phyloP scores from a whole-genome alignment of 2,797 vertebrate species.

The Buceros bicornis region DNA sequence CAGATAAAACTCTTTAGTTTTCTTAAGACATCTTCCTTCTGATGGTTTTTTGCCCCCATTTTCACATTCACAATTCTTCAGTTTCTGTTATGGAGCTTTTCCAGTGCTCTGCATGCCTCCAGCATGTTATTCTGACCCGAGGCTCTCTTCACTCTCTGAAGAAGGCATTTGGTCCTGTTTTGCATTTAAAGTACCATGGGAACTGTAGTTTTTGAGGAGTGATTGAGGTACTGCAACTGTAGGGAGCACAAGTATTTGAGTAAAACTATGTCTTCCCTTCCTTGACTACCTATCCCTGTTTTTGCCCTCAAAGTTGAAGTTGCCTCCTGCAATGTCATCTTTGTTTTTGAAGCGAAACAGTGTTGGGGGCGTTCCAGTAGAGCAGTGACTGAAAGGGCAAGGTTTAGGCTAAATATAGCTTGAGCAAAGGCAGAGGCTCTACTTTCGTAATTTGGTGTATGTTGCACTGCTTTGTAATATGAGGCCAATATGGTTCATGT shows the following conservation, averaged over 20 bases:
- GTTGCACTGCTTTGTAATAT: slow-evolving; percentile 32
- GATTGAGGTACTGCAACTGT: not conserved
- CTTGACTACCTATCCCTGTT: not conserved
- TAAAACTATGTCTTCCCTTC: not conserved
- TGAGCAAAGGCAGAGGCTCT: not conserved
- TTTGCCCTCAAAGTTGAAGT: not conserved
- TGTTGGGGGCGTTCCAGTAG: not conserved
- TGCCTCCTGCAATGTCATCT: not conserved
- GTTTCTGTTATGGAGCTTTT: not conserved
- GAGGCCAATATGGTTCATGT: not conserved
- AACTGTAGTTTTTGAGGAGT: not conserved
- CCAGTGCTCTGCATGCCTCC: not conserved
- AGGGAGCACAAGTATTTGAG: not conserved
- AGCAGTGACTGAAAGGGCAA: slow-evolving; percentile 28
- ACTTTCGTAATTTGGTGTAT: not conserved
- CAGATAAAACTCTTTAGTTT: not conserved
- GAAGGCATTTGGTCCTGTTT: not conserved
- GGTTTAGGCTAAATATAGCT: slow-evolving; percentile 53
- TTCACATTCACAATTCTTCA: not conserved
- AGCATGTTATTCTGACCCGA: not conserved
- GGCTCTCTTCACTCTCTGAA: not conserved
- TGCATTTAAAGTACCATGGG: not conserved
- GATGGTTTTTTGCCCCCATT: not conserved
- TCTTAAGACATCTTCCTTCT: not conserved
- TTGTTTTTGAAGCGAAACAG: not conserved